Base-by-base conservation (phyloP, 1,140 invertebrate species). In the silkworm (Bombyx mori) region DNA sequence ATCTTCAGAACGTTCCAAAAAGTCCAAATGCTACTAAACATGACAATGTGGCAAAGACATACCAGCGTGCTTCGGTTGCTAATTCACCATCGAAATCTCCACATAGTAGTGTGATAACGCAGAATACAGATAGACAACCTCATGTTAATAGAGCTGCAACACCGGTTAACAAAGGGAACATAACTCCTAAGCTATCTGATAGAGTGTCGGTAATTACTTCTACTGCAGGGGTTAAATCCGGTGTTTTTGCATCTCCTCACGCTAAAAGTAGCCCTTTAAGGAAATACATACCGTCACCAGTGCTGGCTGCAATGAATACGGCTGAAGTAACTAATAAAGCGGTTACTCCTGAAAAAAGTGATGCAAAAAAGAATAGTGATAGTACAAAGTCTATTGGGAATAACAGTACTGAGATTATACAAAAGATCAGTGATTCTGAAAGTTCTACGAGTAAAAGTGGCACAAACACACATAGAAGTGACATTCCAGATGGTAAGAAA, bases 401-500 rank as follows among this genome's bases (percentile, higher is more conserved):
- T 3, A 51, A 3, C 2, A 51, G 50, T 9, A 51, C 26, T 51
- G 8, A 51, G 22, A 26, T 35, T 35, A 35, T 35, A 35, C 22
- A 8, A 45, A 54, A 44, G 12, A 51, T 52, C 26, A 35, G 26
- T 35, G 26, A 35, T 35, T 35, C 26, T 35, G 26, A 5, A 35
- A 35, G 26, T 35, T 35, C 26, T 35, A 56, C 10, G 52, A 60
- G 12, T 18, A 52, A n/a, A 35, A n/a, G 42, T n/a, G 22, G 9
- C 46, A 12, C 49, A 52, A 18, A 18, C 12, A 54, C 26, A 51
- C 26, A 51, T 51, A 51, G 42, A 51, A 51, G 3, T 26, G 22
- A 62, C 54, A 44, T 57, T 52, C 51, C 55, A 49, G 60, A 76
- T 65, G 72, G 79, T 79, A 72, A 62, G 66, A 57, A 60, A 49